A percentile compares a stretch with the other conserved stretches of the same genome.
These are phyloP conservation scores for Podarcis lilfordi DNA, from an alignment of 2,797 vertebrate genomes.

Conservation along the genomic window DNA sequence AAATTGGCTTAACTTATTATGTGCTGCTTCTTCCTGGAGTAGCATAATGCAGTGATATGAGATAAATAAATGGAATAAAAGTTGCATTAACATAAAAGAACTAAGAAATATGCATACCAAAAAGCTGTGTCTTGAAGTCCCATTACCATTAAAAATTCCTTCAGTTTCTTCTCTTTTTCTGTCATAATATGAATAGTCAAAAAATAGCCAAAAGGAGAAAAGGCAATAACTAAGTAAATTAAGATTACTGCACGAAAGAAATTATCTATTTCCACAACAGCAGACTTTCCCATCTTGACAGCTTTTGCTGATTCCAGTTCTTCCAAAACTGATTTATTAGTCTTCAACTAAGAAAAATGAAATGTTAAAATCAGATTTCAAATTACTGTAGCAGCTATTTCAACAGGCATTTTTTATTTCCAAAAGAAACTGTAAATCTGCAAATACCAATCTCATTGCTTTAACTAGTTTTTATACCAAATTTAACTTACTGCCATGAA, in stretches of 20 bases:
- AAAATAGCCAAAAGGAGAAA: constrained; percentile 95
- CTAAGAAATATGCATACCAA: constrained; percentile 83
- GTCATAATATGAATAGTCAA: constrained; percentile 94
- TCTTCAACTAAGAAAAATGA: constrained; percentile 84
- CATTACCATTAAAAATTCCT: constrained; percentile 95
- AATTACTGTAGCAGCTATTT: not conserved
- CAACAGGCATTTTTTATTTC: not conserved
- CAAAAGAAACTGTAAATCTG: not conserved
- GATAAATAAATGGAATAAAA: not conserved
- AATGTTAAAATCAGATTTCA: not conserved
- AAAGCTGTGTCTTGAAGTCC: constrained; percentile 94
- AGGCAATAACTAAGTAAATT: constrained; percentile 94
- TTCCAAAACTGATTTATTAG: constrained; percentile 85
- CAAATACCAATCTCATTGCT: not conserved
- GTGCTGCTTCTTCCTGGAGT: not conserved
- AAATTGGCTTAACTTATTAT: not conserved
- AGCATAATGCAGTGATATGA: not conserved
- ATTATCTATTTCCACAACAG: constrained; percentile 89
- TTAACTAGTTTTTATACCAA: not conserved
- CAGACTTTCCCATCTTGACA: constrained; percentile 90
- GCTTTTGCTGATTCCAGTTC: constrained; percentile 84
- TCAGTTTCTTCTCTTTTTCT: constrained; percentile 94
- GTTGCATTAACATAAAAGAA: not conserved
- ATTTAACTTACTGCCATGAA: not conserved
- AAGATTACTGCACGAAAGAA: constrained; percentile 93